Evolutionary conservation across 2,888 invertebrate species (phyloP), one percentile per base, ranked within the genome.

Genomic region (Sycophila texana): DNA sequence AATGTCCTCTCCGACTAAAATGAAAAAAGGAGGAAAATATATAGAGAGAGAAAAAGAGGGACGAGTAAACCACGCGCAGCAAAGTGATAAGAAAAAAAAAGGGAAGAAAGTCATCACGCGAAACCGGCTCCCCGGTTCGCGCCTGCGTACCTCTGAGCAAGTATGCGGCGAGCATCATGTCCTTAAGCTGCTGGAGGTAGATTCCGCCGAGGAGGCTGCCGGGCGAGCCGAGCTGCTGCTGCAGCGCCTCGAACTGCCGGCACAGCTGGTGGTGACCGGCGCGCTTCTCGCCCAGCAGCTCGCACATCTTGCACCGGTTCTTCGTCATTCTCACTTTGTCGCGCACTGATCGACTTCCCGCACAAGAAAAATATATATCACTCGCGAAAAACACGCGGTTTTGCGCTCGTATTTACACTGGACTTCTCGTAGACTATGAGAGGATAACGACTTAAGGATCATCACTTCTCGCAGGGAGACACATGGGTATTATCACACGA

Each of bases 91-190:
- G 4, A 51, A 51, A 51, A 4, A n/a, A 61, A 61, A 61, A 61
- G 30, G 12, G 30, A 61, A 61, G 26, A 30, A 61, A 30, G 26
- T 55, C 18, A 26, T 26, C 53, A 39, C 70, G 70, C 58, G 58
- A 71, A 71, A 71, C 70, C 70, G 70, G 70, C 39, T 58, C 4
- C 14, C n/a, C 14, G 53, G n/a, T 30, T n/a, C 20, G 53, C 39
- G 57, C 14, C 0, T 49, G 58, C 22, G 26, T 71, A 78, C 77
- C 77, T 78, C 61, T 92, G 85, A 94, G 91, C 88, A 94, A 91
- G 91, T 93, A 93, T 84, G 94, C 93, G 82, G 93, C 93, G 85
- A 94, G 91, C 91, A 94, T 92, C 92, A 94, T 92, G 89, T 94
- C 93, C 91, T 92, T 92, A 86, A 93, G 91, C 88, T 93, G 93